Evolutionary conservation across 2,888 invertebrate genomes (phyloP), one percentile per base, ranked within the genome.

Genomic region (Sepiola atlantica): DNA sequence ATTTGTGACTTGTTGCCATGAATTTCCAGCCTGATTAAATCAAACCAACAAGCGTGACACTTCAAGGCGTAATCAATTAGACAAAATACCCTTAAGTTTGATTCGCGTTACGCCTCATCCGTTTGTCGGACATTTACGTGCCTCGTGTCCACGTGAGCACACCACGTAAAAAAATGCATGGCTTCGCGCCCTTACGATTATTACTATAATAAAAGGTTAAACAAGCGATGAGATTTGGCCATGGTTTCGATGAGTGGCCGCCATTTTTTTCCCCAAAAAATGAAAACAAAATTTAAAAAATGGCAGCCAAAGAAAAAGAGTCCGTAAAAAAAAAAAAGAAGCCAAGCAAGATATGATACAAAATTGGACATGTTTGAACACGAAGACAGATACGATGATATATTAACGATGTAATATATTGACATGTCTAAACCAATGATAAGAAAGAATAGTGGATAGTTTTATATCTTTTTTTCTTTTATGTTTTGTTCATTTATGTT

Each of bases 1-100:
- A 77, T 77, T 77, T 77, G n/a, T 77, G 77, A 77, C 77, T 77
- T 77, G n/a, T 77, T 77, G 77, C 77, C 77, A 77, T n/a, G 77
- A n/a, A 77, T 77, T n/a, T 77, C n/a, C n/a, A 45, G 2, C 77
- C n/a, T 77, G 77, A 77, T 77, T n/a, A n/a, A 77, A 77, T n/a
- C 16, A 77, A 16, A 77, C 10, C n/a, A 77, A n/a, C 77, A 16
- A 77, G n/a, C 14, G n/a, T 77, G 77, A 77, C 77, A 77, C n/a
- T 77, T 77, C n/a, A 77, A 77, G 14, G 77, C 77, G 16, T n/a
- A n/a, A 77, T n/a, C 77, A 77, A 77, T 77, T 77, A n/a, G n/a
- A 20, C 4, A n/a, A 14, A 2, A 77, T 14, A 77, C 14, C n/a
- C 28, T 45, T 6, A n/a, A 77, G 12, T n/a, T 10, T n/a, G n/a